Base-by-base conservation (phyloP, 2,797 vertebrate genomes). In the Scyliorhinus canicula region DNA sequence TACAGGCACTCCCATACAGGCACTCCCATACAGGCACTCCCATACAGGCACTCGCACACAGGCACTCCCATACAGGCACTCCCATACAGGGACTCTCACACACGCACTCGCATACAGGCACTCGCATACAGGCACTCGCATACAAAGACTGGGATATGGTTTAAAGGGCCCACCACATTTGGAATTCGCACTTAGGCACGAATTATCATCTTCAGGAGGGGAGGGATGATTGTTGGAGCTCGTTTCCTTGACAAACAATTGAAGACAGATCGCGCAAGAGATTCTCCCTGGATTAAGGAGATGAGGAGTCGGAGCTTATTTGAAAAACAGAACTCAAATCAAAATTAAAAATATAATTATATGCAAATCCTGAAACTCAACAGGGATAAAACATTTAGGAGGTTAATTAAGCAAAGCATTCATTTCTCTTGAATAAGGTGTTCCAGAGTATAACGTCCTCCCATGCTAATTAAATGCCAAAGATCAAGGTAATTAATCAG, bases 381-480 rank as follows among this genome's bases (percentile, higher is more conserved):
- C 52, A 57, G 85, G 28, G 31, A 88, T 57, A 35, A 57, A 31
- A 57, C 50, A 88, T 88, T 88, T 57, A 35, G 50, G 4, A 88
- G 85, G 85, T 88, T 88, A 88, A 88, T 88, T 57, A 88, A 88
- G 85, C 12, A 16, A 88, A 57, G 55, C 31, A 19, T 88, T 88
- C 57, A 31, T 88, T 55, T 88, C 12, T 31, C 85, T 88, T 88
- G 11, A 88, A 88, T 88, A n/a, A 57, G 14, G 26, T 6, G 31
- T 88, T 31, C 50, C 28, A 14, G 85, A 35, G 52, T 57, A 35
- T 55, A 57, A 88, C 52, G 11, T 57, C 52, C 52, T 88, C 85
- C 85, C 50, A 35, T 88, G 28, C 31, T 88, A 88, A 88, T 88
- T 57, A 55, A 88, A 16, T 88, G 85, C 52, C 50, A 88, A 1